These are phyloP conservation scores for Lutraria lutraria DNA, from an alignment of 2,888 invertebrate genomes.

Conservation along the genomic window DNA sequence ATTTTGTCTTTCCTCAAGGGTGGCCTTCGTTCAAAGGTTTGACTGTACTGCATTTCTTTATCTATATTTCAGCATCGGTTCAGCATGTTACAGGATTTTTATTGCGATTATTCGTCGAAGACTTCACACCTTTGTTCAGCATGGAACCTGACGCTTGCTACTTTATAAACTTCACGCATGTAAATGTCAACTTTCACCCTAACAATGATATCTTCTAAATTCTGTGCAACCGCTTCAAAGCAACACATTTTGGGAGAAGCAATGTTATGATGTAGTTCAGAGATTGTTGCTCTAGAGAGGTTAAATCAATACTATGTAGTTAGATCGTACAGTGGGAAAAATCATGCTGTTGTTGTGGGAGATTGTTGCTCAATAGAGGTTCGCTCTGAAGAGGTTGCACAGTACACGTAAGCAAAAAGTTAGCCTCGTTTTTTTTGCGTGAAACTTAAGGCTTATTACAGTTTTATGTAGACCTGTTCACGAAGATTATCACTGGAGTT, in stretches of 20 bases:
- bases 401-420: not conserved
- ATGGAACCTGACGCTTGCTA: slow-evolving; percentile 12
- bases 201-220: not conserved
- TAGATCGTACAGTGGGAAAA: too few relatives aligned
- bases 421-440: not conserved
- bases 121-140: not conserved
- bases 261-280: too few relatives aligned
- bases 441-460: not conserved
- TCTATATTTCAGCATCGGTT: slow-evolving; percentile 31
- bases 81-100: slow-evolving; percentile 36
- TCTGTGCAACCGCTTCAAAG: too few relatives aligned
- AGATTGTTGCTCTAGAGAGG: too few relatives aligned
- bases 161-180: not conserved
- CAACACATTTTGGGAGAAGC: too few relatives aligned
- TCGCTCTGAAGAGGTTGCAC: too few relatives aligned
- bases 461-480: not conserved
- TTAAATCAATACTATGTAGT: too few relatives aligned
- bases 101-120: slow-evolving; percentile 28
- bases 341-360: too few relatives aligned
- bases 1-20: too few relatives aligned
- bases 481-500: not conserved
- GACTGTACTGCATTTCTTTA: too few relatives aligned
- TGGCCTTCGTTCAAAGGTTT: too few relatives aligned
- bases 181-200: not conserved
- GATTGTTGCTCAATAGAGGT: too few relatives aligned